Percentiles rank a stretch among this genome's conserved stretches.
Conservation (phyloP, 2,797 vertebrate species). For the Manis javanica region DNA sequence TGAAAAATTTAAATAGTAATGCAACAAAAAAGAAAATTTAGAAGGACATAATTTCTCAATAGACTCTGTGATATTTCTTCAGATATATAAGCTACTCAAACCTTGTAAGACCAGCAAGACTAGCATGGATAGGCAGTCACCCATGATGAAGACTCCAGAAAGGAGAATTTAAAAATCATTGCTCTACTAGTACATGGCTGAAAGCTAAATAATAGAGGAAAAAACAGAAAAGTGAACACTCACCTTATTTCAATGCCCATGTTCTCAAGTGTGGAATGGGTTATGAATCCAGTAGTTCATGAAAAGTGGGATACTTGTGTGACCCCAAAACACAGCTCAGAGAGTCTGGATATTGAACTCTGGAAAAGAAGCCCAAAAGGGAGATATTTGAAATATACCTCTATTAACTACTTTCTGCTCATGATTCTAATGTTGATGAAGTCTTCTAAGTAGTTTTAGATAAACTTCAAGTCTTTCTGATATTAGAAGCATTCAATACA, state of each 20-base stretch:
- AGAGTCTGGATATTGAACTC: conserved; percentile 43
- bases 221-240: neutral
- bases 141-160: neutral
- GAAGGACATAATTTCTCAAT: neutral
- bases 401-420: neutral
- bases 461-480: neutral
- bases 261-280: neutral
- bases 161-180: neutral
- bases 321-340: neutral
- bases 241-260: conserved; percentile 54
- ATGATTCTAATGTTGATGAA: neutral
- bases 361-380: conserved; percentile 59
- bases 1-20: conserved; percentile 21
- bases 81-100: neutral
- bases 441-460: conserved; percentile 17
- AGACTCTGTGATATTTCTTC: neutral
- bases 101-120: neutral
- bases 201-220: neutral
- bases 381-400: conserved; percentile 9
- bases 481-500: neutral
- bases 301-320: neutral
- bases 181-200: neutral
- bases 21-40: conserved; percentile 9
- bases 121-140: neutral
- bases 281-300: neutral